These are phyloP conservation scores for Copidosoma aretas DNA, from an alignment of 2,888 invertebrate species.

Conservation along the genomic window DNA sequence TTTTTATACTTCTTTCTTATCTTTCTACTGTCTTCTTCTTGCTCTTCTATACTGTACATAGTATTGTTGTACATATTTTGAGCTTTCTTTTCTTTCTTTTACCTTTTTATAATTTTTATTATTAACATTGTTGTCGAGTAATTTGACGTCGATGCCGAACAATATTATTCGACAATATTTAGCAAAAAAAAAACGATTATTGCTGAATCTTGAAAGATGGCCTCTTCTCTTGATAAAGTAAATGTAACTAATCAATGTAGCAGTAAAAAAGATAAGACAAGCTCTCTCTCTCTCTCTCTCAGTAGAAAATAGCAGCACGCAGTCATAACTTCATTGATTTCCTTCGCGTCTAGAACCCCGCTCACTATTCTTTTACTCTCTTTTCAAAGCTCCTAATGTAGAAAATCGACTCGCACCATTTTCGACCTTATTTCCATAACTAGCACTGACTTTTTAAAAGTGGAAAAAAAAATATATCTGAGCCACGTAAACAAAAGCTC, in stretches of 20 bases:
- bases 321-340: no score
- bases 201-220: no score
- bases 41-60: background rate
- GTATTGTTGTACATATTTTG: no score
- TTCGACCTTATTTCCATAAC: no score
- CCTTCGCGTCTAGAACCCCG: no score
- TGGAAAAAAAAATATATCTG: background rate
- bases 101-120: background rate
- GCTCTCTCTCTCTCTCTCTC: conserved; percentile 1
- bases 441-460: background rate
- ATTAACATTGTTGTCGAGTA: no score
- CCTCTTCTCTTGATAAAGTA: conserved; percentile 2
- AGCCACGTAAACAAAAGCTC: background rate
- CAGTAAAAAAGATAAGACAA: conserved; percentile 8
- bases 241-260: background rate
- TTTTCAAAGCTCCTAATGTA: background rate
- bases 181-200: no score
- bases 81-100: no score
- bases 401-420: no score
- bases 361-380: conserved; percentile 8
- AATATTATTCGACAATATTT: no score
- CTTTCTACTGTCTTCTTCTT: conserved; percentile 13
- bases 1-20: conserved; percentile 6
- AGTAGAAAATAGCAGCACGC: no score
- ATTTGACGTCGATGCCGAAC: no score